Percentiles rank a stretch among this genome's conserved stretches.
These are phyloP conservation scores for Sarcophilus harrisii DNA, from an alignment of 2,797 vertebrate species.

Conservation along the genomic window DNA sequence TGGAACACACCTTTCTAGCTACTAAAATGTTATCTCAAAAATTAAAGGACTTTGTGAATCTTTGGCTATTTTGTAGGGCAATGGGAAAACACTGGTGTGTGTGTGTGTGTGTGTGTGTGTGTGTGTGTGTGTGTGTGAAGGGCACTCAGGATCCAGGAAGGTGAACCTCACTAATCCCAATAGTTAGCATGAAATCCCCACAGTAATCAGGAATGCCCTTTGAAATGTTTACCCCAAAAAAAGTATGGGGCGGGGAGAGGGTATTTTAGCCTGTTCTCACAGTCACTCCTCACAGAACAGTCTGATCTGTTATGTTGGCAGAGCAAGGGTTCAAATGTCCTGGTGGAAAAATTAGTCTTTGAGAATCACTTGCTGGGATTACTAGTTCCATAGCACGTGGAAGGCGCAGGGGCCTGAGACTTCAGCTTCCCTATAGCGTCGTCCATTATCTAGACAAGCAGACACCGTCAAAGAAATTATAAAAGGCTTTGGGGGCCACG, in stretches of 20 bases:
- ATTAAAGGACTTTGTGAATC: constrained; percentile 45
- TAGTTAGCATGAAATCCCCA: constrained; percentile 57
- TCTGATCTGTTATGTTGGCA: constrained; percentile 81
- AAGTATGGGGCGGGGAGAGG: background rate
- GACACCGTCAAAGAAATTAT: constrained; percentile 15
- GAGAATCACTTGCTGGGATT: constrained; percentile 80
- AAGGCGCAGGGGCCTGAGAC: constrained; percentile 69
- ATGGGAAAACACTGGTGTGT: background rate
- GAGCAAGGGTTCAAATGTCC: constrained; percentile 83
- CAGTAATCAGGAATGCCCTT: constrained; percentile 67
- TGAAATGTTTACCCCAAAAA: constrained; percentile 72
- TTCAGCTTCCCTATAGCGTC: constrained; percentile 70
- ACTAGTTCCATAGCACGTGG: constrained; percentile 76
- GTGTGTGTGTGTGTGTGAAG: constrained; percentile 15
- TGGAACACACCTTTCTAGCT: background rate
- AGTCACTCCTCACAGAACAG: constrained; percentile 79
- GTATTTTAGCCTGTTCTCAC: constrained; percentile 72
- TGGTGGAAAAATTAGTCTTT: constrained; percentile 84
- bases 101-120: background rate
- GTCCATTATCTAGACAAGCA: constrained; percentile 64
- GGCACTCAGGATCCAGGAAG: constrained; percentile 10
- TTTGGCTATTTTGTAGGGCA: constrained; percentile 50
- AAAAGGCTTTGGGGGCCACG: accelerated
- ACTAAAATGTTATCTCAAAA: constrained; percentile 1
- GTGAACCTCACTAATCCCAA: constrained; percentile 39